Conservation (phyloP, 1,140 invertebrate species). For the Stegodyphus mimosarum region DNA sequence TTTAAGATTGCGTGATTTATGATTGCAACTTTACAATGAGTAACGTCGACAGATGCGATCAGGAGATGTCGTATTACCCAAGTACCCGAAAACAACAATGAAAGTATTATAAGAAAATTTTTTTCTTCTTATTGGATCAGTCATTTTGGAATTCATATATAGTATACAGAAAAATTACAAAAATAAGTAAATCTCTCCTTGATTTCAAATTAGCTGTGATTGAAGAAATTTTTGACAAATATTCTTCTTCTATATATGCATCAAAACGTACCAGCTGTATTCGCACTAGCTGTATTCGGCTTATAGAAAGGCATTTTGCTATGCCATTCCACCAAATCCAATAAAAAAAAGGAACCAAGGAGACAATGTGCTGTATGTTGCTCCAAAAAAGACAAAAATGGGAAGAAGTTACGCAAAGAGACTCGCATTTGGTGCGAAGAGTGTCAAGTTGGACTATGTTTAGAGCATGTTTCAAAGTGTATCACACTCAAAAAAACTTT, state of each 20-base stretch:
- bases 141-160: conserved; percentile 21
- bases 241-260: conserved; percentile 28
- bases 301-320: conserved; percentile 4
- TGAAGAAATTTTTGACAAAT: conserved; percentile 25
- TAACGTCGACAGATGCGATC: background rate
- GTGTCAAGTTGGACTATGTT: conserved; percentile 16
- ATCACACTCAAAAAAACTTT: conserved; percentile 27
- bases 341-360: conserved; percentile 30
- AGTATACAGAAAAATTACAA: conserved; percentile 1
- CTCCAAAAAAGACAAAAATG: background rate
- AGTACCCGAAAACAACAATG: conserved; percentile 14
- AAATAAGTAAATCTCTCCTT: conserved; percentile 6
- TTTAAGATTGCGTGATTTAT: conserved; percentile 18
- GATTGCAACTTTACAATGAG: conserved; percentile 15
- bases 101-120: conserved; percentile 1
- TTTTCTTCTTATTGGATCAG: conserved; percentile 1
- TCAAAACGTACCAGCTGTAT: conserved; percentile 6
- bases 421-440: conserved; percentile 22
- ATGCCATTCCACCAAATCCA: conserved; percentile 14
- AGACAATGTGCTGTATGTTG: conserved; percentile 30
- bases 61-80: background rate
- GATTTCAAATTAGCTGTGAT: conserved; percentile 9
- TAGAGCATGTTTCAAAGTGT: conserved; percentile 25
- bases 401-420: conserved; percentile 26
- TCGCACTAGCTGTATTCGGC: background rate